Evolutionary conservation across 2,113 vertebrate genomes (phyloP).

Genomic region (Sitta europaea): DNA sequence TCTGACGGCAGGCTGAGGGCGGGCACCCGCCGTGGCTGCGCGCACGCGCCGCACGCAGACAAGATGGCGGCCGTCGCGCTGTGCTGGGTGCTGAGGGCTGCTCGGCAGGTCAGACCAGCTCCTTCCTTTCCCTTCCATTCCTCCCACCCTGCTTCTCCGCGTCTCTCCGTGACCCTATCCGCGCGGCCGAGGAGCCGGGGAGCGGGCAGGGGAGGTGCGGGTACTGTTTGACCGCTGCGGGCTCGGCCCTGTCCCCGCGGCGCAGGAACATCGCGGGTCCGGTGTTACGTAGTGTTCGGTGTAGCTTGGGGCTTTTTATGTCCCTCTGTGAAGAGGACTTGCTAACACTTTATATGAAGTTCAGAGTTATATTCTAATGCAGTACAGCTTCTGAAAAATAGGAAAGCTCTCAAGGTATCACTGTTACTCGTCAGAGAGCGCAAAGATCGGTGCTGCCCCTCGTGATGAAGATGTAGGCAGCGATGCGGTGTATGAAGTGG

Average conservation of each 20-base stretch:
- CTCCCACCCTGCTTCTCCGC: rapidly evolving
- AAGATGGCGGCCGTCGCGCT: conserved; percentile 63
- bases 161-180: too few relatives aligned
- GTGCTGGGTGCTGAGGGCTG: not conserved
- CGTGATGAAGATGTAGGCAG: not conserved
- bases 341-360: not conserved
- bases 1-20: not conserved
- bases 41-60: not conserved
- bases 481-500: too few relatives aligned
- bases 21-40: rapidly evolving
- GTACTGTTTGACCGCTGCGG: not conserved
- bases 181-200: not conserved
- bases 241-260: not conserved
- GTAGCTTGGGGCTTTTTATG: not conserved
- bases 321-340: not conserved
- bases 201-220: not conserved
- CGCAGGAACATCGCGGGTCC: not conserved
- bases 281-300: not conserved
- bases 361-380: too few relatives aligned
- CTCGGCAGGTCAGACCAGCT: conserved; percentile 54
- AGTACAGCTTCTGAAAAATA: not conserved
- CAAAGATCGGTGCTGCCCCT: not conserved
- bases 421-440: not conserved
- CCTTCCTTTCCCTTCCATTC: rapidly evolving
- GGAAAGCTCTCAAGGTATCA: not conserved